Conservation (phyloP, 2,113 vertebrate species). For the Sapajus apella region DNA sequence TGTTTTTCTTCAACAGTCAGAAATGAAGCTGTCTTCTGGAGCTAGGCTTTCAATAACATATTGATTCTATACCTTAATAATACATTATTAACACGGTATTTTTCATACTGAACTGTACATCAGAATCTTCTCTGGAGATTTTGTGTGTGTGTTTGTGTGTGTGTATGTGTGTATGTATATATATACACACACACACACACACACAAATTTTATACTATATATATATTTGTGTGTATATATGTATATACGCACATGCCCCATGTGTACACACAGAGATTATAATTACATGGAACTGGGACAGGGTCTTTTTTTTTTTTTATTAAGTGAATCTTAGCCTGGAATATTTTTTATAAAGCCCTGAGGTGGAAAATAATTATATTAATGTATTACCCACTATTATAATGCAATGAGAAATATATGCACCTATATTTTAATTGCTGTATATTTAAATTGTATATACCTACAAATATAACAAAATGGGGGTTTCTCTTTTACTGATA, state of each 20-base stretch:
- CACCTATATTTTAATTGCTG: neutral
- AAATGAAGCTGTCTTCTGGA: neutral
- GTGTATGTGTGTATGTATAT: no score
- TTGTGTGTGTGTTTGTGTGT: neutral
- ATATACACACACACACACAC: no score
- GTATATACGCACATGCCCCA: no score
- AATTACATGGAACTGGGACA: neutral
- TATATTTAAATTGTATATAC: neutral
- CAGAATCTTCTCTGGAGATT: neutral
- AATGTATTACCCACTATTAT: neutral
- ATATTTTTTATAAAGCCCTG: neutral
- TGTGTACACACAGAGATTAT: neutral
- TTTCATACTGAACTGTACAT: neutral
- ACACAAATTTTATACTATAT: neutral
- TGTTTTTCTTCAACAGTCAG: neutral
- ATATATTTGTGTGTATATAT: no score
- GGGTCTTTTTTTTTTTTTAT: neutral
- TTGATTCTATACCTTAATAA: neutral
- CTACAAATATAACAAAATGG: neutral
- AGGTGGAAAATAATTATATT: neutral
- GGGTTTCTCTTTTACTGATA: neutral
- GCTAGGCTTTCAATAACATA: slow-evolving; percentile 10
- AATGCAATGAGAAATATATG: neutral
- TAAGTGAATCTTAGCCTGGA: neutral
- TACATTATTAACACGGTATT: neutral